A percentile compares a stretch with the other conserved stretches of the same genome.
Evolutionary conservation across 2,797 vertebrate genomes (phyloP).

Genomic region (Leucoraja ocellata): DNA sequence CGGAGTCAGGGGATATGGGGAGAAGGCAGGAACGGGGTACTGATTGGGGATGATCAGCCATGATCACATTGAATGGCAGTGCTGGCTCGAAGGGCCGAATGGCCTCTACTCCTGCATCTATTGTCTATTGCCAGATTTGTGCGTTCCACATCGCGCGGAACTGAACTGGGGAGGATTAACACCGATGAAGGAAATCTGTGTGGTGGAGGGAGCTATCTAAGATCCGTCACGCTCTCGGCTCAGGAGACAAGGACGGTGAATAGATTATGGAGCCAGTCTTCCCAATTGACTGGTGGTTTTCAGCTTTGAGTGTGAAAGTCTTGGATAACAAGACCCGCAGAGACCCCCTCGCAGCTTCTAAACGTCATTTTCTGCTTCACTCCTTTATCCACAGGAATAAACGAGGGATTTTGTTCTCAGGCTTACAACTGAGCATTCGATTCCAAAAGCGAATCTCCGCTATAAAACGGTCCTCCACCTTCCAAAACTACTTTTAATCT

Average conservation of each 20-base stretch:
- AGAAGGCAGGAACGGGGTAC: too few species aligned
- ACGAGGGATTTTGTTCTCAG: slow-evolving; percentile 7
- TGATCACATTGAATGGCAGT: too few species aligned
- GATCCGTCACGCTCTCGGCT: neutral
- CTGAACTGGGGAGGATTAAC: slow-evolving; percentile 2
- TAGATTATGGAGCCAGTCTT: neutral
- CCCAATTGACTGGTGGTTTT: slow-evolving; percentile 22
- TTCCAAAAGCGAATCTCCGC: neutral
- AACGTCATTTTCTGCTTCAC: slow-evolving; percentile 16
- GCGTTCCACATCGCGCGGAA: neutral
- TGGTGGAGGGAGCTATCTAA: neutral
- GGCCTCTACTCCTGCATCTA: too few species aligned
- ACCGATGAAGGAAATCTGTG: slow-evolving; percentile 16
- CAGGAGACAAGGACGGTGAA: neutral
- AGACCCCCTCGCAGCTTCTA: neutral
- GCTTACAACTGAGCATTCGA: neutral
- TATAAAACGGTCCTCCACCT: neutral
- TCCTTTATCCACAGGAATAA: slow-evolving; percentile 19
- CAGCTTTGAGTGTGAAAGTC: slow-evolving; percentile 26
- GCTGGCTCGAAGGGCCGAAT: too few species aligned
- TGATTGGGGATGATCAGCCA: too few species aligned
- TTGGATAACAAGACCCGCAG: slow-evolving; percentile 20
- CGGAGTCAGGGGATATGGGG: too few species aligned
- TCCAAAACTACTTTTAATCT: neutral
- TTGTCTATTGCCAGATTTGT: neutral